Evolutionary conservation across 1,140 invertebrate genomes (phyloP), one percentile per base, ranked within the genome.

Genomic region (Pseudoatta argentina): DNA sequence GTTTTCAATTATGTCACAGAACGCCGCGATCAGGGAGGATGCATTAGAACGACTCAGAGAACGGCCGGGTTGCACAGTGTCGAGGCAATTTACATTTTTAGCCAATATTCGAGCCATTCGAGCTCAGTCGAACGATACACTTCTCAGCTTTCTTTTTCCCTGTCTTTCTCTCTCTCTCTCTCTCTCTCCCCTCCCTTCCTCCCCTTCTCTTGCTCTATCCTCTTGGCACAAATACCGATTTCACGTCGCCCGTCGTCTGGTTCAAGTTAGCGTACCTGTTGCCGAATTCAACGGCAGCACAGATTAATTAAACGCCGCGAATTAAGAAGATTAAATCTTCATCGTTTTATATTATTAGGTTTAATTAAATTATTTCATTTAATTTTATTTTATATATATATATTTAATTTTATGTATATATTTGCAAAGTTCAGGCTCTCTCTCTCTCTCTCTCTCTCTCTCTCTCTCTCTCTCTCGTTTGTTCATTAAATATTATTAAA

Each of bases 1-100:
- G 91, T 93, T 94, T 94, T 93, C 91, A 93, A 94, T 94, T 92
- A 93, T 88, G 90, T 92, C 87, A 82, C 88, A 89, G 81, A 64
- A 30, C 61, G 44, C 18, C 61, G 18, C 79, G 86, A 72, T 83
- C 87, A 75, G 53, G 57, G 77, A 67, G 39, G 64, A 66, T 86
- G 59, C 85, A 87, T 78, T 72, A 63, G 48, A 87, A 59, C 61
- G 87, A 73, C 72, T 75, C 85, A 86, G 87, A 81, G 71, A 86
- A 61, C 79, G 59, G 61, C 27, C 73, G 51, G 53, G 39, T 55
- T 64, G 69, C 73, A 71, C 87, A 71, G 78, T 89, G 87, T 88
- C 78, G 59, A 89, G 86, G 79, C 91, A 93, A 94, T 94, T 94
- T 94, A 91, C 92, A 94, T 94, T 94, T 94, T 94, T 92, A 92